Evolutionary conservation across 2,888 invertebrate species (phyloP), one percentile per base, ranked within the genome.

Genomic region (Caenorhabditis drosophilae): DNA sequence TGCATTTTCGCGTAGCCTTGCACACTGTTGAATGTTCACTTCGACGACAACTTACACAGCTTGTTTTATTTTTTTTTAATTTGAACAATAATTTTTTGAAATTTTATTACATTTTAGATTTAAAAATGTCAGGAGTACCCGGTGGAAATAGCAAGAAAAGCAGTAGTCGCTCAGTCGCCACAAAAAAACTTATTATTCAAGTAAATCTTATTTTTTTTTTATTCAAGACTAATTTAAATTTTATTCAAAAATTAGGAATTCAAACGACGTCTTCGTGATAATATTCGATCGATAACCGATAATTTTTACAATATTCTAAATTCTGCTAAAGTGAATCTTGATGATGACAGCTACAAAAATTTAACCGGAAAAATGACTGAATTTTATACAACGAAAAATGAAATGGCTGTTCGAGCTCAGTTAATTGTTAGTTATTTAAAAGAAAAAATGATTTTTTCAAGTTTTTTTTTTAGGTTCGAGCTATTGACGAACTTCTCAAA

Each of bases 401-500:
- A 80, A 49, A 70, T 77, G 72, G 55, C 61, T 23, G 75, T 73
- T 25, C 61, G 79, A 22, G 77, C 79, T n/a, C 77, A 78, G 23
- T 63, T 80, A 18, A 78, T 80, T 61, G 77, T 75, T n/a, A 44
- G 54, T 53, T 47, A 20, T 27, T 22, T 18, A 9, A 51, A 18
- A 44, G 34, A 26, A 22, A 23, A 20, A 7, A 20, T 6, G 15
- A 41, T 20, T 6, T 41, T 6, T 41, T 7, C 6, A 38, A 16
- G 15, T 41, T 6, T 12, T n/a, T 38, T 38, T 38, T 38, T 20
- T 20, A 67, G 88, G 94, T 95, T 0, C 88, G 96, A 79, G 96
- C 97, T 59, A 94, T 93, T 0, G 96, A 97, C 86, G 94, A 95
- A 0, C 85, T 98, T 23, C 92, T 95, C 91, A 96, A 96, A 85